Evolutionary conservation across 2,113 vertebrate genomes (phyloP).

Genomic region (Gavialis gangeticus): DNA sequence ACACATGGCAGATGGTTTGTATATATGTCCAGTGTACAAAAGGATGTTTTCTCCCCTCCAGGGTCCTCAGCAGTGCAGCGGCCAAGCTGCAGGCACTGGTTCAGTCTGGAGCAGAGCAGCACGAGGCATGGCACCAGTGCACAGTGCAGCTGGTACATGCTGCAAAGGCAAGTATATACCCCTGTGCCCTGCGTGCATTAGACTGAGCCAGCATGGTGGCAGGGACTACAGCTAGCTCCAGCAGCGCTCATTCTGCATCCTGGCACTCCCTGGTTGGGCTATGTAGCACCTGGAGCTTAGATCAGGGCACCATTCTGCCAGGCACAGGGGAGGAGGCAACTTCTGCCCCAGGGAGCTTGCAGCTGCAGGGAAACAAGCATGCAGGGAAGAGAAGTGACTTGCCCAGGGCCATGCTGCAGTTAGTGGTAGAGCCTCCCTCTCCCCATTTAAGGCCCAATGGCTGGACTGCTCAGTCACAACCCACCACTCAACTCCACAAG

Average conservation of each 20-base stretch:
- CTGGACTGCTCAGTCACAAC: not conserved
- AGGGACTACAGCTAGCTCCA: not conserved
- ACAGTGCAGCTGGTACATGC: slow-evolving; percentile 74
- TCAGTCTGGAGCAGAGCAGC: slow-evolving; percentile 68
- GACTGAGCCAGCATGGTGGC: too few species aligned
- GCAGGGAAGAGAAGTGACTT: not conserved
- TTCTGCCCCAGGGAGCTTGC: not conserved
- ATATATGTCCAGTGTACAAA: not conserved
- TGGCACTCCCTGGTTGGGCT: not conserved
- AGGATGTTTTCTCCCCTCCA: slow-evolving; percentile 50
- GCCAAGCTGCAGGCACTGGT: slow-evolving; percentile 67
- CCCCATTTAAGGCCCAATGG: not conserved
- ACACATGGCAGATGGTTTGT: not conserved
- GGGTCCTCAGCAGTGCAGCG: slow-evolving; percentile 68
- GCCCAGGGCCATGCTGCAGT: not conserved
- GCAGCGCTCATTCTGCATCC: not conserved
- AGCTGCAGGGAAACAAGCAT: not conserved
- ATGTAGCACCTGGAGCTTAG: not conserved
- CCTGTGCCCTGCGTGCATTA: not conserved
- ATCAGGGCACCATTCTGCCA: not conserved
- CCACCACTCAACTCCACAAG: not conserved
- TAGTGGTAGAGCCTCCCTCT: not conserved
- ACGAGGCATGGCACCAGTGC: slow-evolving; percentile 79
- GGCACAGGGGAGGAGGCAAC: not conserved
- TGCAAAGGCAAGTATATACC: slow-evolving; percentile 73